Evolutionary conservation across 1,140 invertebrate species (phyloP).

Genomic region (Ectropis grisescens): DNA sequence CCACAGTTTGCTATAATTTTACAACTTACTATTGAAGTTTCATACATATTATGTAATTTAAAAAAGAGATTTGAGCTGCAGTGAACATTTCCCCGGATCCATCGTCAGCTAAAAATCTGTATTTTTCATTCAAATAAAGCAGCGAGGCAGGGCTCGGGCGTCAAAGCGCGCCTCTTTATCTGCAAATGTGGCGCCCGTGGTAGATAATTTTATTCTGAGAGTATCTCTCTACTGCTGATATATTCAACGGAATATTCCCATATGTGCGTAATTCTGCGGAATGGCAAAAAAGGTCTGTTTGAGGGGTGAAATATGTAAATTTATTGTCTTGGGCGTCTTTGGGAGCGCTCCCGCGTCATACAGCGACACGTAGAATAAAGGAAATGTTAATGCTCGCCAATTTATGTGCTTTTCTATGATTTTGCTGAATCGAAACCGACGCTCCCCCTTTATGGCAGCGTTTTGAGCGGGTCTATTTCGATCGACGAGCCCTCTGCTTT

Average conservation of each 20-base stretch:
- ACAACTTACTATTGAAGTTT: too few species aligned
- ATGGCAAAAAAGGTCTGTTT: conserved; percentile 69
- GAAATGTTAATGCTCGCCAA: conserved; percentile 67
- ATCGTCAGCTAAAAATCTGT: too few species aligned
- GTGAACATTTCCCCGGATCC: too few species aligned
- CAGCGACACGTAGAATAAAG: conserved; percentile 67
- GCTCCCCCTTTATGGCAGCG: conserved; percentile 49
- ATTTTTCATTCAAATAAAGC: too few species aligned
- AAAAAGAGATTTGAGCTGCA: too few species aligned
- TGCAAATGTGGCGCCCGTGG: conserved; percentile 46
- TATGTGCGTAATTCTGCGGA: conserved; percentile 68
- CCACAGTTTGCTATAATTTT: too few species aligned
- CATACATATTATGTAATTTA: too few species aligned
- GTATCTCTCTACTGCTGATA: conserved; percentile 64
- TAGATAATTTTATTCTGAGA: conserved; percentile 66
- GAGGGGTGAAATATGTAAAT: conserved; percentile 70
- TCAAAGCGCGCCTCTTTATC: conserved; percentile 29
- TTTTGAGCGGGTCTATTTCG: too few species aligned
- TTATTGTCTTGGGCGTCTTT: conserved; percentile 66
- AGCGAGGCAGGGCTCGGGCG: too few species aligned
- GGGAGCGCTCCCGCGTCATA: conserved; percentile 59
- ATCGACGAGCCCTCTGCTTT: conserved; percentile 42
- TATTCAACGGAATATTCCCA: conserved; percentile 69
- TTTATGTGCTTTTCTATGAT: conserved; percentile 70
- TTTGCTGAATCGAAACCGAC: conserved; percentile 56